Evolutionary conservation across 2,113 vertebrate species (phyloP), one percentile per base, ranked within the genome.

Genomic region (Pelobates fuscus): DNA sequence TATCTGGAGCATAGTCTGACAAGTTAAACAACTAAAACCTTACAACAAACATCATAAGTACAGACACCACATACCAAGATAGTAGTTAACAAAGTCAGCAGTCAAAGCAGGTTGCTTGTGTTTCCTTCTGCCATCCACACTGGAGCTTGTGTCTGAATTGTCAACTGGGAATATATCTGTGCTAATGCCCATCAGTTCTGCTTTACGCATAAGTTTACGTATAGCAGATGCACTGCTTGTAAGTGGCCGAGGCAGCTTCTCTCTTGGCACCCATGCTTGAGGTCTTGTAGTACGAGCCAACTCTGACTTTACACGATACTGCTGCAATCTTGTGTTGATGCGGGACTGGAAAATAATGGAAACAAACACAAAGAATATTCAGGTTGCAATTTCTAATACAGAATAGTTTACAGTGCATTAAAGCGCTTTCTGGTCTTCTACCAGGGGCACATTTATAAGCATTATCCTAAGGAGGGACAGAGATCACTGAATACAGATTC

Each of bases 81-180:
- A 99, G 65, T 98, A 99, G 89, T 98, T 98, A 78, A 99, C 97
- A 70, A 99, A 99, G 86, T 99, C 97, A 12, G 97, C 93, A 5
- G 96, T 98, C 59, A 99, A 93, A 2, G 97, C 97, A 1, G 97
- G 97, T 15, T 98, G 97, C 65, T 98, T 98, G 84, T 98, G 97
- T 73, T 98, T 98, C 72, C 97, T 88, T 67, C 97, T 92, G 65
- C 96, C 97, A 41, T 99, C 97, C 82, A 98, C 88, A 77, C 95
- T 98, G 83, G 97, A 94, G 43, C 89, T 98, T 3, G 95, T 93
- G 74, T 99, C 97, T 0, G 95, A 95, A 25, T 95, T 98, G 79
- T 98, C 97, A 77, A 98, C 96, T 0, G 97, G 97, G 72, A 99
- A 98, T 67, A 99, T 98, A 80, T 98, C 96, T 0, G 97, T 98